These are phyloP conservation scores for Diorhabda elongata DNA, from an alignment of 1,140 invertebrate species.

Conservation along the genomic window DNA sequence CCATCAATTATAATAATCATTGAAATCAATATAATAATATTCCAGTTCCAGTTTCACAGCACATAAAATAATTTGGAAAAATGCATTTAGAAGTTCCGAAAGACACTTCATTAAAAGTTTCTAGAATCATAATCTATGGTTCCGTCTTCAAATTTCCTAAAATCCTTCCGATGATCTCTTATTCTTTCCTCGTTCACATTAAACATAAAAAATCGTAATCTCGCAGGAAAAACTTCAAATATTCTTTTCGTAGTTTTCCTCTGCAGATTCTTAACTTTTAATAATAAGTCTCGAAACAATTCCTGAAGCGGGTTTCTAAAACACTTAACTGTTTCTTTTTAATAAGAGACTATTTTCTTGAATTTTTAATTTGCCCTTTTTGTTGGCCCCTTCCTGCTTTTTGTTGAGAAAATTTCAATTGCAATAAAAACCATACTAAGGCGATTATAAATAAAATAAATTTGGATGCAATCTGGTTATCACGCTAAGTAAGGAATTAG, in stretches of 20 bases:
- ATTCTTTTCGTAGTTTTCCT: neutral
- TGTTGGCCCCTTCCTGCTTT: neutral
- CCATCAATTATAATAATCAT: too few relatives aligned
- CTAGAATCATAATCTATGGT: slow-evolving; percentile 5
- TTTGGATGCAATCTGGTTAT: neutral
- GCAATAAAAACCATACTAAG: neutral
- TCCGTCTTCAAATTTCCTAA: slow-evolving; percentile 15
- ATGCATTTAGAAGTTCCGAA: too few relatives aligned
- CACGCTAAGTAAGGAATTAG: neutral
- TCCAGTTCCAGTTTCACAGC: too few relatives aligned
- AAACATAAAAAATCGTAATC: neutral
- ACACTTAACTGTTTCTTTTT: slow-evolving; percentile 2
- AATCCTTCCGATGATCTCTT: neutral
- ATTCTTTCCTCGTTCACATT: slow-evolving; percentile 4
- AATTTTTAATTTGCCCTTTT: neutral
- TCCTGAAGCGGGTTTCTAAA: slow-evolving; percentile 1
- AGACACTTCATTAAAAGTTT: too few relatives aligned
- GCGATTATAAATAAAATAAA: neutral
- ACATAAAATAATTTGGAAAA: too few relatives aligned
- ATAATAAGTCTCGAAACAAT: slow-evolving; percentile 1
- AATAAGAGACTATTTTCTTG: neutral
- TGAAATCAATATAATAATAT: too few relatives aligned
- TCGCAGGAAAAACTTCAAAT: neutral
- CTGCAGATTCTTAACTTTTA: slow-evolving; percentile 2
- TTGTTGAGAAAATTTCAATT: neutral